Base-by-base conservation (phyloP, 64 coral and sea anemone species). In the Anthopleura sola region DNA sequence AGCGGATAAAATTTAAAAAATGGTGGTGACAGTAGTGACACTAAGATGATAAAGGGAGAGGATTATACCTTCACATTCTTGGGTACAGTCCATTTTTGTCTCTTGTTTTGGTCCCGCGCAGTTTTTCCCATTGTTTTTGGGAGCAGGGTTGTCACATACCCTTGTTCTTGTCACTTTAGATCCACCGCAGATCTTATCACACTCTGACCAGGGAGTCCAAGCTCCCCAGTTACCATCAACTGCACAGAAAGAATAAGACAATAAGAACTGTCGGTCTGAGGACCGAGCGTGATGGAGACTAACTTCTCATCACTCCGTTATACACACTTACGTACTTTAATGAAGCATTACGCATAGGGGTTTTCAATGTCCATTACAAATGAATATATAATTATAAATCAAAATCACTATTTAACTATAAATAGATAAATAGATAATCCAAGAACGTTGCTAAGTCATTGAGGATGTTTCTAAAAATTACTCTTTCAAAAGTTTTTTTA, bases 141-240 rank as follows among this genome's bases (percentile, higher is more conserved):
- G 93, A 14, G 60, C 33, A 3, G 93, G 93, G 21, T 91, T 88
- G 10, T 37, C 26, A 19, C 93, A 95, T 13, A 0, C 50, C 12
- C 91, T 86, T 28, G 50, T 88, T 20, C 91, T 64, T 40, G 54
- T 40, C 6, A 55, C 50, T 36, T 33, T 71, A 34, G 66, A 29
- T 19, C 86, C 75, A 56, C 75, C 86, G 44, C 86, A 88, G 9
- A 78, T 60, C 50, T 57, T 28, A 37, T 24, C 50, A 21, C 86
- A 88, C 48, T 58, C 75, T 57, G 71, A 51, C 29, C 50, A 88
- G 6, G 0, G 36, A 18, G 31, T 56, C 86, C 86, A 88, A 3
- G 86, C 49, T 29, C 75, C 53, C 86, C 86, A 88, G 21, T 80
- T 40, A 26, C 86, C 86, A 37, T 88, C 75, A 88, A 88, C 86